These are phyloP conservation scores for Druon quercuslanigerum DNA, from an alignment of 1,140 invertebrate species.

Conservation along the genomic window DNA sequence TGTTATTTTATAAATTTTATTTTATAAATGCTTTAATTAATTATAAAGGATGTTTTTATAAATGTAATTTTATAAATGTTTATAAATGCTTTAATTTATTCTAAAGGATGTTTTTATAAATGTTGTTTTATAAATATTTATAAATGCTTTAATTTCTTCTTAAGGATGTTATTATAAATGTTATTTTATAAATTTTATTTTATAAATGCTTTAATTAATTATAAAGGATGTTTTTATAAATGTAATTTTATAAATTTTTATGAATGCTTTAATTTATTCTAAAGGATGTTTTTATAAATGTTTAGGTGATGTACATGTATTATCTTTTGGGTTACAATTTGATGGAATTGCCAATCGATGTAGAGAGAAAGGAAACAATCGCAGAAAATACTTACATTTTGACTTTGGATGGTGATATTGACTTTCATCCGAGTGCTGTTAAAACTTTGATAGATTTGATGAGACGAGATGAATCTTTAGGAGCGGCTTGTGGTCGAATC, in stretches of 20 bases:
- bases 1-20: too few species aligned
- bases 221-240: too few species aligned
- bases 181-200: too few species aligned
- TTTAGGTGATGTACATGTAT: conserved; percentile 95
- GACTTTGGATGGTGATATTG: conserved; percentile 95
- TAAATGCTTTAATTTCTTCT: too few species aligned
- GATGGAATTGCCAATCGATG: conserved; percentile 84
- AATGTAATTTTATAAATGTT: too few species aligned
- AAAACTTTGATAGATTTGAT: conserved; percentile 91
- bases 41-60: too few species aligned
- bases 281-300: background rate
- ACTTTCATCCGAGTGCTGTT: conserved; percentile 92
- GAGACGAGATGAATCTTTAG: conserved; percentile 92
- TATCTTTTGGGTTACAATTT: conserved; percentile 89
- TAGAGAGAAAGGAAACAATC: conserved; percentile 82
- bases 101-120: background rate
- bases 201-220: too few species aligned
- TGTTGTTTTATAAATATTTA: too few species aligned
- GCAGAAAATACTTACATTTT: conserved; percentile 93
- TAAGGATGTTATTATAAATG: too few species aligned
- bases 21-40: too few species aligned
- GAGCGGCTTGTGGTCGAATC: conserved; percentile 94
- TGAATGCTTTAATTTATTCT: background rate
- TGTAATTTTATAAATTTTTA: too few species aligned
- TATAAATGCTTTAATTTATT: background rate